Base-by-base conservation (phyloP, 23 tunicate species). In the Oikopleura vanhoeffeni region DNA sequence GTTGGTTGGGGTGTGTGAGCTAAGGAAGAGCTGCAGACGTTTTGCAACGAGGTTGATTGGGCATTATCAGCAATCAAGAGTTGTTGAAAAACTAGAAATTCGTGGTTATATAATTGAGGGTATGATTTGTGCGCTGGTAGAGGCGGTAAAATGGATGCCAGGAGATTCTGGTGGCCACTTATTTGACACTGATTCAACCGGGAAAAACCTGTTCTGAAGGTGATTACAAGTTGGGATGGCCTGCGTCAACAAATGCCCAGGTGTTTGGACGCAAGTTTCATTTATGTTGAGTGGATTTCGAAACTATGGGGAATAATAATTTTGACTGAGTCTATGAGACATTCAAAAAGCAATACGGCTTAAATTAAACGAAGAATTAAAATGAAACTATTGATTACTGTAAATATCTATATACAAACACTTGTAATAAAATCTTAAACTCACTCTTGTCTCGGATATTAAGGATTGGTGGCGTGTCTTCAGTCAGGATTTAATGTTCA, bases 221-320 rank as follows among this genome's bases (percentile, higher is more conserved):
- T 33, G 32, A 38, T 71, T 4, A 71, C 79, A 32, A 24, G 38
- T 4, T 71, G 79, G 79, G 79, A 38, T 30, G 79, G 79, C 27
- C 32, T 33, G 4, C 36, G 34, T 28, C 4, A 28, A 30, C 34
- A 71, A 71, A 18, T 24, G 34, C 27, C 79, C 79, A 18, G 79
- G 79, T 30, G 79, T 71, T 18, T 71, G 79, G 79, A 71, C 79
- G 27, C 27, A 71, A 71, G 79, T 71, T 30, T 71, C 79, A 33
- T 18, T 38, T 24, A 18, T 24, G 36, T 28, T 71, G 79, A 4
- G 4, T 38, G 27, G 79, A 38, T 18, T 71, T n/a, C n/a, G n/a
- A n/a, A n/a, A n/a, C n/a, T n/a, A n/a, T n/a, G n/a, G n/a, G n/a
- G n/a, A n/a, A n/a, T n/a, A n/a, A n/a, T n/a, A n/a, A n/a, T n/a